Evolutionary conservation across 2,797 vertebrate genomes (phyloP), one percentile per base, ranked within the genome.

Genomic region (Alectoris magna): DNA sequence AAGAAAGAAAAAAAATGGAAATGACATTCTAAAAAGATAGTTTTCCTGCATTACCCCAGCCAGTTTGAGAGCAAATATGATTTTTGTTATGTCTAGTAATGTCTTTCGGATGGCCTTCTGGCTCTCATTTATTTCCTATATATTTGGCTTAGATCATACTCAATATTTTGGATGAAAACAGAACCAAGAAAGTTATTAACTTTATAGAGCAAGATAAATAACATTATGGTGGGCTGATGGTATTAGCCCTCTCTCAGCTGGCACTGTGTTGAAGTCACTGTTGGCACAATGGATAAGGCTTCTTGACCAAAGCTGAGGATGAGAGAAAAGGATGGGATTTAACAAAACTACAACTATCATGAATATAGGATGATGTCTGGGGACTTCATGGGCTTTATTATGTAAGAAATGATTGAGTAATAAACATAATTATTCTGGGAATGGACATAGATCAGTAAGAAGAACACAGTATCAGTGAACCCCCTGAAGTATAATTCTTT

Each of bases 51-150:
- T 91, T 83, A 91, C 39, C 68, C 73, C 24, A 81, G 49, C 23
- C 72, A 92, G 10, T 83, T 78, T 67, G 80, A 95, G 67, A 95
- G 48, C 29, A 80, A 90, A 18, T 87, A 43, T 78, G 51, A 96
- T 72, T 85, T 88, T 93, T 96, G 49, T 94, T 97, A 83, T 78
- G 68, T 91, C 90, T 96, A 60, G 43, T 75, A 96, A 96, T 91
- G 89, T n/a, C 41, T 96, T 97, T 88, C 90, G 91, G 68, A 95
- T 84, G 80, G 31, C 55, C 86, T 95, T 93, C 85, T 94, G 68
- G 43, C 31, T 96, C 15, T 81, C 38, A 67, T 95, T 96, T 96
- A 70, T 94, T 97, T 95, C 68, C 73, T 94, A 93, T 96, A 84
- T 51, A 81, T 96, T 96, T 97, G 90, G 62, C 71, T 90, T 91